Evolutionary conservation across 2,888 invertebrate species (phyloP), one percentile per base, ranked within the genome.

Genomic region (Pachycephus smyrnensis): DNA sequence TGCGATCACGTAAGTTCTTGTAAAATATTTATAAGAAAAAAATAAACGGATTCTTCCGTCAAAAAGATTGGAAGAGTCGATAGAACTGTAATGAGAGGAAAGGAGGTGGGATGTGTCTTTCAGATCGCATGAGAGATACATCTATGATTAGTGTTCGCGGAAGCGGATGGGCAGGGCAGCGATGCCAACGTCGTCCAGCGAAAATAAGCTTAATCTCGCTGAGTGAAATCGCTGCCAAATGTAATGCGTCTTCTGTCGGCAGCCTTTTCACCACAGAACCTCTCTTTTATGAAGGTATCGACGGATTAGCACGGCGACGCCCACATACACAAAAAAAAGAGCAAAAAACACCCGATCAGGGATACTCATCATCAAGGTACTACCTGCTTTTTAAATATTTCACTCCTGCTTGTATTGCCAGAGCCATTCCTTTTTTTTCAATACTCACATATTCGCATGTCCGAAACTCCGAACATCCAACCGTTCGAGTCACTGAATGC

Each of bases 161-260:
- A 77, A 80, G 76, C 78, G 36, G 75, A 23, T 68, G 69, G n/a
- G 37, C 37, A 68, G 9, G 12, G 23, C 33, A 30, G 69, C 36
- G 76, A 73, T 74, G 73, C 73, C 73, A 35, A 73, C 73, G 73
- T 86, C 84, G 83, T 85, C 82, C 84, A 85, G 86, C 87, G 88
- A 88, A 88, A 91, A 89, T 90, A 90, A 90, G 90, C 90, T 91
- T 90, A 91, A 90, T 91, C 87, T 88, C 88, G 88, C 88, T 89
- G 88, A 89, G 90, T 90, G 89, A 89, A 90, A 89, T 90, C 87
- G 87, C 88, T 91, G 91, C 91, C 90, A 91, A 90, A 91, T 88
- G 88, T 88, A 89, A 90, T 90, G 89, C 89, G 87, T 89, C 88
- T 87, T 83, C 84, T 82, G 86, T 86, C 85, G 84, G 82, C 79